Evolutionary conservation across 1,140 invertebrate species (phyloP).

Genomic region (Drosophila neocordata): DNA sequence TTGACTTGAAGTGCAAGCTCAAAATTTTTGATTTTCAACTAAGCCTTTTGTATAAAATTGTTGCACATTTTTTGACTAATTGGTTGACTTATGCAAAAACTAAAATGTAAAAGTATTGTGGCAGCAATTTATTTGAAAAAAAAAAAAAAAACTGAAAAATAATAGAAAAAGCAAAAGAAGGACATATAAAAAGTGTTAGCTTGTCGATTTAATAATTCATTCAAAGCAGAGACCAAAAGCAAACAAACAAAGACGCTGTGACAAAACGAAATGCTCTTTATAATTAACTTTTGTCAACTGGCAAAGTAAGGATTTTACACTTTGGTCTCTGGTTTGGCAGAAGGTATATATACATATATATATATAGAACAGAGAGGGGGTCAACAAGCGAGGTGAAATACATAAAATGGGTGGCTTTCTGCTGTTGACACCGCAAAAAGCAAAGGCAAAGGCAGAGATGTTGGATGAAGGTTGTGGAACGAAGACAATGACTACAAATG

Average conservation of each 20-base stretch:
- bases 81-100: constrained; percentile 12
- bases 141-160: background rate
- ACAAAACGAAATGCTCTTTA: constrained; percentile 52
- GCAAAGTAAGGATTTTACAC: constrained; percentile 51
- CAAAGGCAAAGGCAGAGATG: constrained; percentile 10
- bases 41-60: background rate
- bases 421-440: constrained; percentile 32
- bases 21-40: background rate
- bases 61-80: constrained; percentile 17
- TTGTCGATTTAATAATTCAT: constrained; percentile 43
- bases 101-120: background rate
- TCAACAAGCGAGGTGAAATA: too few relatives aligned
- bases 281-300: constrained; percentile 73
- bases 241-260: constrained; percentile 21
- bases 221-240: constrained; percentile 41
- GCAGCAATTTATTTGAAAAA: constrained; percentile 13
- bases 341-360: background rate
- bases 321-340: constrained; percentile 1
- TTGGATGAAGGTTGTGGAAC: background rate
- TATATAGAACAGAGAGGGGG: too few relatives aligned
- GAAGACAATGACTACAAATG: constrained; percentile 10
- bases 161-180: too few relatives aligned
- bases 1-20: constrained; percentile 14
- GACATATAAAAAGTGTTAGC: background rate
- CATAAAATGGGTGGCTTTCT: constrained; percentile 12